Evolutionary conservation across 2,888 invertebrate genomes (phyloP).

Genomic region (Stenodema calcarata): DNA sequence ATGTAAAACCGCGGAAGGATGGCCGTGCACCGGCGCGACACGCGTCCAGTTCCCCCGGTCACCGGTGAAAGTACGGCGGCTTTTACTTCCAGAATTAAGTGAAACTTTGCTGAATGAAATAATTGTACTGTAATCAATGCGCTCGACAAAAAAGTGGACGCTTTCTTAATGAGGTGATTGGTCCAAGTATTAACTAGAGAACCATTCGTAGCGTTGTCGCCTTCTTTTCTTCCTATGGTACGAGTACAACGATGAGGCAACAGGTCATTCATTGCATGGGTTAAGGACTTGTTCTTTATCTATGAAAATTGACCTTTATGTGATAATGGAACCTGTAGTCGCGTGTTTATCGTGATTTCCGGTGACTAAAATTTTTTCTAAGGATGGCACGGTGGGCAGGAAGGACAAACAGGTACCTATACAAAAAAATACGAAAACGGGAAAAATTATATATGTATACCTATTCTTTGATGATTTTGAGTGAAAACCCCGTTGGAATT

Average conservation of each 20-base stretch:
- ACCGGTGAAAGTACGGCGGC: background rate
- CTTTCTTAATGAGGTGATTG: background rate
- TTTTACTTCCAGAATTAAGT: constrained; percentile 34
- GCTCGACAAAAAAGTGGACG: background rate
- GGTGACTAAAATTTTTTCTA: background rate
- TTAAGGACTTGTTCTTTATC: background rate
- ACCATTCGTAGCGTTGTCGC: background rate
- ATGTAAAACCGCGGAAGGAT: background rate
- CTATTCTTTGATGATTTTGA: no score
- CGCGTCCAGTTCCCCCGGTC: background rate
- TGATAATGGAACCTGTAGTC: background rate
- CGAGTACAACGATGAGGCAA: background rate
- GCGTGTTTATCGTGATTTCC: background rate
- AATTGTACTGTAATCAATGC: background rate
- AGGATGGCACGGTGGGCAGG: background rate
- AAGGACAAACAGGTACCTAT: no score
- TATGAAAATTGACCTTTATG: background rate
- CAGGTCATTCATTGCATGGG: background rate
- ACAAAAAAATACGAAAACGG: no score
- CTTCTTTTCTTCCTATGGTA: background rate
- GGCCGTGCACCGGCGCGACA: constrained; percentile 11
- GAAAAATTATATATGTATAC: no score
- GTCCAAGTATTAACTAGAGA: background rate
- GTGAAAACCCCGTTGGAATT: no score
- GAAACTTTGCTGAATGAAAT: constrained; percentile 14